Percentiles rank a stretch among this genome's conserved stretches.
These are phyloP conservation scores for Eleutherodactylus coqui DNA, from an alignment of 2,797 vertebrate genomes.

Conservation along the genomic window DNA sequence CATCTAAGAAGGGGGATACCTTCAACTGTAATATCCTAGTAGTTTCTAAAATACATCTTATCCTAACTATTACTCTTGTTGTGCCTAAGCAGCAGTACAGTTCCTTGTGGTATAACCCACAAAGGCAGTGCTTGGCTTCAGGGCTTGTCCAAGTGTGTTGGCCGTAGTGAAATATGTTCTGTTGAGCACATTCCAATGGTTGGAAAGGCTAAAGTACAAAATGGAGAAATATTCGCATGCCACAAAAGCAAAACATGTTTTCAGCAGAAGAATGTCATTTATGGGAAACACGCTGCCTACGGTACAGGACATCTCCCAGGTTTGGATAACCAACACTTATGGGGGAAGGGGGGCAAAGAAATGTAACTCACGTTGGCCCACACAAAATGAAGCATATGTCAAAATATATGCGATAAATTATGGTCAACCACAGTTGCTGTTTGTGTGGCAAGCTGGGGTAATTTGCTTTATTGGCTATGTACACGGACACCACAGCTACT, in stretches of 20 bases:
- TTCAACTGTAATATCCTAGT: constrained; percentile 6
- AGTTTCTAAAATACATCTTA: constrained; percentile 14
- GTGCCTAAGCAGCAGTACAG: constrained; percentile 45
- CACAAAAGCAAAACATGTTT: constrained; percentile 63
- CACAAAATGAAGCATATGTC: constrained; percentile 24
- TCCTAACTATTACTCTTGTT: constrained; percentile 37
- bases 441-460: neutral
- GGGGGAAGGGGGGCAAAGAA: neutral
- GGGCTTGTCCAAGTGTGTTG: constrained; percentile 49
- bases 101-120: constrained; percentile 55
- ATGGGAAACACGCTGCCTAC: constrained; percentile 48
- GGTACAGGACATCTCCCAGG: constrained; percentile 36
- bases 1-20: neutral
- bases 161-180: constrained; percentile 55
- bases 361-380: constrained; percentile 23
- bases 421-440: constrained; percentile 4
- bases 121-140: constrained; percentile 48
- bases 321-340: neutral
- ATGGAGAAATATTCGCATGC: constrained; percentile 55
- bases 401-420: neutral
- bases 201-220: constrained; percentile 58
- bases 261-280: constrained; percentile 57
- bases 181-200: constrained; percentile 61
- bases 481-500: neutral
- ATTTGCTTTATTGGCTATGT: neutral